Evolutionary conservation across 2,797 vertebrate species (phyloP).

Genomic region (Decapterus maruadsi): DNA sequence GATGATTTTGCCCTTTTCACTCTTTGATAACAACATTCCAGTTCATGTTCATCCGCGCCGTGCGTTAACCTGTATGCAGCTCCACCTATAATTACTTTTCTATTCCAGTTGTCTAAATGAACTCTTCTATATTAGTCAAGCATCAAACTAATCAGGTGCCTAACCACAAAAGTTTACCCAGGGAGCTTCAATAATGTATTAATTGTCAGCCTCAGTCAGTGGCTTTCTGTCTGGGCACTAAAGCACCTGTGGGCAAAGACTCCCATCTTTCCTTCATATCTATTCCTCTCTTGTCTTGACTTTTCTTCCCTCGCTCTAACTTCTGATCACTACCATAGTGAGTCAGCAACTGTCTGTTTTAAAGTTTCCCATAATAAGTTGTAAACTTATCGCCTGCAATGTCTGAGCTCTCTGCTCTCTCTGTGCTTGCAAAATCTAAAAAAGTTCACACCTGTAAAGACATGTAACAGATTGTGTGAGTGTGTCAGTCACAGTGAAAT

Average conservation of each 20-base stretch:
- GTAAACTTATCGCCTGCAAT: constrained; percentile 14
- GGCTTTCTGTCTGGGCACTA: constrained; percentile 1
- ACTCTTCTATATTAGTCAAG: background rate
- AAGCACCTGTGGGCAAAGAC: constrained; percentile 57
- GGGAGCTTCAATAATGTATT: constrained; percentile 13
- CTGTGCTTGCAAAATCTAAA: constrained; percentile 24
- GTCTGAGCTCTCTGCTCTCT: background rate
- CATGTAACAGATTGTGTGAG: constrained; percentile 1
- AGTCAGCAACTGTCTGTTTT: constrained; percentile 62
- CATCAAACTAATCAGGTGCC: background rate
- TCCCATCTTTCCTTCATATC: constrained; percentile 16
- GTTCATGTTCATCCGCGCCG: constrained; percentile 27
- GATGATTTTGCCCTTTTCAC: constrained; percentile 59
- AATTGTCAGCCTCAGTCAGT: constrained; percentile 12
- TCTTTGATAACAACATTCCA: constrained; percentile 56
- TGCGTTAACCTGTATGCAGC: constrained; percentile 39
- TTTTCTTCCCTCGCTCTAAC: constrained; percentile 28
- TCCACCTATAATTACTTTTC: constrained; percentile 1
- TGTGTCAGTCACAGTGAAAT: constrained; percentile 17
- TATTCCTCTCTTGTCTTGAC: background rate
- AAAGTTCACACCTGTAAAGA: constrained; percentile 61
- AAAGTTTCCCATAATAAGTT: constrained; percentile 47
- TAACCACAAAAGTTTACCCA: constrained; percentile 5
- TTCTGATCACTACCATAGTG: constrained; percentile 50
- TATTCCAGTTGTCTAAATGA: background rate